Base-by-base conservation (phyloP, 2,888 invertebrate species). In the Leucoma salicis region DNA sequence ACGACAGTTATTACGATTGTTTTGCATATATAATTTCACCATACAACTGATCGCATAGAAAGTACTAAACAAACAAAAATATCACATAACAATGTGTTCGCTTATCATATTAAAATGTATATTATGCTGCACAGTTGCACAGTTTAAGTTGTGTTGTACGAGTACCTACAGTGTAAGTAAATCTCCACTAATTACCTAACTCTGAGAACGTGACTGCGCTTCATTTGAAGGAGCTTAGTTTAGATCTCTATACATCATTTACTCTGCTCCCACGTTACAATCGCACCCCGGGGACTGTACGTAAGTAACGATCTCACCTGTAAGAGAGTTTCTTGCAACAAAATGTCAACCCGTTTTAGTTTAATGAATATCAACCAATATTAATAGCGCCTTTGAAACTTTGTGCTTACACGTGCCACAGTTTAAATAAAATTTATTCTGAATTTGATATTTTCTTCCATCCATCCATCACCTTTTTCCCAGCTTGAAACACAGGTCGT, bases 311-410 rank as follows among this genome's bases (percentile, higher is more conserved):
- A 45, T 51, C 46, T 42, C 51, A 53, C 59, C 59, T 57, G 28
- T 14, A 39, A 25, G 31, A 42, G 39, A 31, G 32, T 25, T 27
- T 54, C 15, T 27, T 29, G 48, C 48, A 46, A 57, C 51, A 46
- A 49, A 62, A 54, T 58, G 62, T 44, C 48, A 40, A 39, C 34
- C 44, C 34, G 39, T 45, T 57, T 35, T 7, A 46, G 42, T 38
- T 45, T 35, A 38, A 48, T 61, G 50, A 61, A 48, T 49, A 61
- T 57, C 50, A 47, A 31, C 31, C 47, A 45, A 43, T 61, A 61
- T 61, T 53, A 46, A 57, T 61, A 49, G 18, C 29, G 39, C 32
- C 32, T 39, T 40, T 14, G 34, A 41, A 56, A 42, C 41, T 45
- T 49, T 47, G 31, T 11, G n/a, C 31, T 11, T 16, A 18, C 33